phyloP scores from a whole-genome alignment of 2,888 invertebrate genomes.

The Furcula furcula region DNA sequence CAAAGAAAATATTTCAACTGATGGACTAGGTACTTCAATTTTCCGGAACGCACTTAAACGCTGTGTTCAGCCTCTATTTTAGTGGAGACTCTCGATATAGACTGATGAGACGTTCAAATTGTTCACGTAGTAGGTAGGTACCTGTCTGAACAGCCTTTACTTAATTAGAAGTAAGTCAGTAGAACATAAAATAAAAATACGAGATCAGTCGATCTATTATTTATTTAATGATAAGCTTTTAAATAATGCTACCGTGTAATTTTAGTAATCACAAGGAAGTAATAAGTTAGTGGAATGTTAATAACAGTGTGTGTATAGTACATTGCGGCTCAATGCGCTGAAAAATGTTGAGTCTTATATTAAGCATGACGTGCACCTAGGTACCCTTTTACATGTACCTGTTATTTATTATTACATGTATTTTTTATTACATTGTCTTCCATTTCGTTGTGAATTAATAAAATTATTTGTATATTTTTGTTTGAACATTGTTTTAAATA shows the following conservation, averaged over 20 bases:
- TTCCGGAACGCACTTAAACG: too few species aligned
- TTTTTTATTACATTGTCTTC: constrained; percentile 1
- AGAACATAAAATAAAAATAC: too few species aligned
- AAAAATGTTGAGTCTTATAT: not conserved
- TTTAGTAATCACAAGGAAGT: not conserved
- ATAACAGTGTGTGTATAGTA: not conserved
- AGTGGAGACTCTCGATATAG: too few species aligned
- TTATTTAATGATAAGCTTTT: not conserved
- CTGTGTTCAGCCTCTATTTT: too few species aligned
- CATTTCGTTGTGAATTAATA: not conserved
- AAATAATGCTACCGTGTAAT: constrained; percentile 1
- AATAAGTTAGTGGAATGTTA: not conserved
- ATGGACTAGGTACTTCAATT: too few species aligned
- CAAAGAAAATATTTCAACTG: too few species aligned
- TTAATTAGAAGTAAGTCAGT: too few species aligned
- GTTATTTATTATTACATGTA: not conserved
- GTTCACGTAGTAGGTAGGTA: too few species aligned
- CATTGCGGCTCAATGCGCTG: not conserved
- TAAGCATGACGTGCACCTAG: not conserved
- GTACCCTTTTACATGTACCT: not conserved
- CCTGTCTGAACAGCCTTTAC: too few species aligned
- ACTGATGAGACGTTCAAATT: too few species aligned
- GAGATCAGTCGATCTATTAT: not conserved
- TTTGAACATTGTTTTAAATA: not conserved
- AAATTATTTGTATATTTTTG: too few species aligned